These are phyloP conservation scores for Corythaixoides concolor DNA, from an alignment of 2,113 vertebrate genomes.

Conservation along the genomic window DNA sequence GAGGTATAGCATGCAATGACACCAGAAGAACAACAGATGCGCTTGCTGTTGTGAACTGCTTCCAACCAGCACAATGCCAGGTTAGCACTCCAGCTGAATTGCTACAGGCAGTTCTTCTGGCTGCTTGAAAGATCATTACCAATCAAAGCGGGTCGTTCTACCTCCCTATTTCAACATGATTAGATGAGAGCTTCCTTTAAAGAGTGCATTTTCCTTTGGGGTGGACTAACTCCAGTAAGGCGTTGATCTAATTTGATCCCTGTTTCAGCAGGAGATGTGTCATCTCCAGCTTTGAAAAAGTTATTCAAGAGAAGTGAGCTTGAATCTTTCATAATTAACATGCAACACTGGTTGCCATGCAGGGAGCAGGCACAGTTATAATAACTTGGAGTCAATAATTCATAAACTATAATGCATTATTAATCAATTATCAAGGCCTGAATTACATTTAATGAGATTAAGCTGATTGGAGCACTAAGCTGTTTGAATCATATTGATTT, in stretches of 20 bases:
- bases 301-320: conserved; percentile 49
- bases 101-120: conserved; percentile 3
- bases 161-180: background rate
- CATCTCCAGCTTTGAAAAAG: conserved; percentile 62
- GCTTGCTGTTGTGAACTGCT: background rate
- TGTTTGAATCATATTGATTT: conserved; percentile 80
- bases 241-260: conserved; percentile 63
- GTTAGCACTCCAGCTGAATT: conserved; percentile 19
- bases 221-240: background rate
- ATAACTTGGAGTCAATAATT: conserved; percentile 81
- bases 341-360: conserved; percentile 57
- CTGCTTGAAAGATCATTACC: conserved; percentile 4
- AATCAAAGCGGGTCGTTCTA: background rate
- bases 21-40: background rate
- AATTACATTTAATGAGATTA: conserved; percentile 83
- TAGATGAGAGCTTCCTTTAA: background rate
- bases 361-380: conserved; percentile 68
- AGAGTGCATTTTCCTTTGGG: conserved; percentile 22
- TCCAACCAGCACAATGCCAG: background rate
- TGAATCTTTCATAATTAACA: conserved; percentile 72
- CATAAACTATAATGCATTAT: conserved; percentile 82
- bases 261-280: conserved; percentile 44
- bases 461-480: conserved; percentile 76
- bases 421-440: conserved; percentile 82
- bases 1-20: rapidly evolving